Percentiles rank a stretch among this genome's conserved stretches.
Evolutionary conservation across 2,888 invertebrate species (phyloP).

Genomic region (Ramazzottius varieornatus): DNA sequence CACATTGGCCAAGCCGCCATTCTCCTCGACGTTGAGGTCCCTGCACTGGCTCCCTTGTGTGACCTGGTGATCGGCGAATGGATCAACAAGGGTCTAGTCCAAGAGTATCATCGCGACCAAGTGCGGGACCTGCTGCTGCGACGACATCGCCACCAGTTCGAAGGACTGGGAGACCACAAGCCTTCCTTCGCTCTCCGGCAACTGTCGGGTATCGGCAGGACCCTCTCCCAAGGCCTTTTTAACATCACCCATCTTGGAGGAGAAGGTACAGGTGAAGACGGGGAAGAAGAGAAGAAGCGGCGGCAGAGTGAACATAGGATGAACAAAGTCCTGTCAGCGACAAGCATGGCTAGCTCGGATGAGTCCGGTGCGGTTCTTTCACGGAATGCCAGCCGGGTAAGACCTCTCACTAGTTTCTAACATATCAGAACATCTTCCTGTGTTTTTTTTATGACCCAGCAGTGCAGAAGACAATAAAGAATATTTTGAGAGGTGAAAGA

Average conservation of each 20-base stretch:
- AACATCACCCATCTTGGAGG: not conserved
- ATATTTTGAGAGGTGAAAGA: too few relatives aligned
- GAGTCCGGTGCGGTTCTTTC: conserved; percentile 11
- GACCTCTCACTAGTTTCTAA: too few relatives aligned
- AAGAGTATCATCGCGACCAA: conserved; percentile 44
- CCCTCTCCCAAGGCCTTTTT: not conserved
- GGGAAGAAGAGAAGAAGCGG: not conserved
- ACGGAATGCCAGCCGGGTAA: not conserved
- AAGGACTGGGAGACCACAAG: conserved; percentile 17
- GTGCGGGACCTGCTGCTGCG: conserved; percentile 55
- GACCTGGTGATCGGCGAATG: conserved; percentile 16
- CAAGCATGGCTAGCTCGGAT: conserved; percentile 15
- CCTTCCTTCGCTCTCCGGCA: not conserved
- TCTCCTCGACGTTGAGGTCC: not conserved
- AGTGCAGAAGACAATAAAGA: too few relatives aligned
- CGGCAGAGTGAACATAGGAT: not conserved
- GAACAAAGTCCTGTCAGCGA: conserved; percentile 11
- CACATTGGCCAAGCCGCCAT: not conserved
- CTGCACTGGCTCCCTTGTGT: conserved; percentile 7
- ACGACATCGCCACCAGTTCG: conserved; percentile 77
- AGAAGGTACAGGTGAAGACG: not conserved
- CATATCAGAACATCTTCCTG: too few relatives aligned
- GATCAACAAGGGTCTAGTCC: conserved; percentile 38
- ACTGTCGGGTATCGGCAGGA: not conserved
- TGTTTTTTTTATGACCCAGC: too few relatives aligned